A percentile compares a stretch with the other conserved stretches of the same genome.
These are phyloP conservation scores for Hipparchia semele DNA, from an alignment of 2,888 invertebrate genomes.

Conservation along the genomic window DNA sequence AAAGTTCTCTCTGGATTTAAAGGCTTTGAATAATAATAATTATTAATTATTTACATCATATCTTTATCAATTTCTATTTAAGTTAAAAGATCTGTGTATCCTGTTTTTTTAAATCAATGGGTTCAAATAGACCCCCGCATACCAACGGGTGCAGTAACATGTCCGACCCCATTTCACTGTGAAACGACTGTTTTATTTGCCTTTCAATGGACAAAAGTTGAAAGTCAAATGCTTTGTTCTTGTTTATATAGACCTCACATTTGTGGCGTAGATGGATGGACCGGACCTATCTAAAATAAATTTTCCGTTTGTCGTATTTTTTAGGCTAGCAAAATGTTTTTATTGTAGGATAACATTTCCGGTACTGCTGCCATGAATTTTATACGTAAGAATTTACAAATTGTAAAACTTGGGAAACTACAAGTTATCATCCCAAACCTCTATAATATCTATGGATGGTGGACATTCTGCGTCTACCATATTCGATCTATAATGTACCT, in stretches of 20 bases:
- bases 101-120: conserved; percentile 38
- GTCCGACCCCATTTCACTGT: conserved; percentile 75
- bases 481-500: too few relatives aligned
- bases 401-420: too few relatives aligned
- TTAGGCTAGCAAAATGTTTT: not conserved
- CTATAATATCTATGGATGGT: too few relatives aligned
- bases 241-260: conserved; percentile 26
- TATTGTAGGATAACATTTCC: too few relatives aligned
- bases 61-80: too few relatives aligned
- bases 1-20: too few relatives aligned
- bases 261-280: conserved; percentile 17
- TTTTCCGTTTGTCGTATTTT: not conserved
- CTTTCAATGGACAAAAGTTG: conserved; percentile 47
- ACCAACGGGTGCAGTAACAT: conserved; percentile 69
- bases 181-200: conserved; percentile 76
- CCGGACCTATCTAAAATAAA: conserved; percentile 9
- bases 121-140: conserved; percentile 67
- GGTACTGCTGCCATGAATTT: too few relatives aligned
- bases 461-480: too few relatives aligned
- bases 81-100: not conserved
- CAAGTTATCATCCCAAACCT: too few relatives aligned
- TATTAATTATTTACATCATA: too few relatives aligned
- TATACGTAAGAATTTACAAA: too few relatives aligned
- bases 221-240: conserved; percentile 42
- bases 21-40: too few relatives aligned